These are phyloP conservation scores for Orgyia antiqua DNA, from an alignment of 2,888 invertebrate genomes.

Conservation along the genomic window DNA sequence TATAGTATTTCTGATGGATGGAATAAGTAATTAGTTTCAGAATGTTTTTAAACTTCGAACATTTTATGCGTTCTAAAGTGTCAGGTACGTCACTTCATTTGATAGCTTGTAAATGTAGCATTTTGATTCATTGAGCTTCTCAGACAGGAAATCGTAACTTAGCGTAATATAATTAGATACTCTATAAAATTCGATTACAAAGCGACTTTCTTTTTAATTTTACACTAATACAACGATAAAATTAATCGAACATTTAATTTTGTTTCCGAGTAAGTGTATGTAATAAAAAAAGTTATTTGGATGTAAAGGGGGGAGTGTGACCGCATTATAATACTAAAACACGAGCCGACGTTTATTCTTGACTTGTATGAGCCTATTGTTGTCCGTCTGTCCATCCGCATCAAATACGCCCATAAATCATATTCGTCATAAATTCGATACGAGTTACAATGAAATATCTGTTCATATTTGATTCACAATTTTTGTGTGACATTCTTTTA, in stretches of 20 bases:
- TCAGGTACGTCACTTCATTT: too few species aligned
- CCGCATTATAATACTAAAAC: slow-evolving; percentile 71
- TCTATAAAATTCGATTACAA: slow-evolving; percentile 19
- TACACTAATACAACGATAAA: slow-evolving; percentile 33
- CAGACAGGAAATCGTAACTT: slow-evolving; percentile 32
- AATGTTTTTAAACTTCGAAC: too few species aligned
- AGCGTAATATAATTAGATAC: slow-evolving; percentile 18
- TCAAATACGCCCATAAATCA: slow-evolving; percentile 73
- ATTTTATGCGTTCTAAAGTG: too few species aligned
- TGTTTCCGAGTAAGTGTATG: slow-evolving; percentile 45
- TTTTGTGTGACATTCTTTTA: slow-evolving; percentile 23
- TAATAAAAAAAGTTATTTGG: slow-evolving; percentile 53
- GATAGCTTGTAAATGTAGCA: too few species aligned
- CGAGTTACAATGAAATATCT: slow-evolving; percentile 69
- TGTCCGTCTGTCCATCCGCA: slow-evolving; percentile 69
- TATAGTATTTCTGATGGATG: too few species aligned
- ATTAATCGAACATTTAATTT: slow-evolving; percentile 32
- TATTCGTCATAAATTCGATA: slow-evolving; percentile 73
- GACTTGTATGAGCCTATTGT: slow-evolving; percentile 63
- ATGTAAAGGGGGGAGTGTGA: slow-evolving; percentile 43
- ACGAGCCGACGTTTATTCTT: slow-evolving; percentile 48
- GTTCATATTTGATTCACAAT: slow-evolving; percentile 62
- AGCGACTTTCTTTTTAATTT: slow-evolving; percentile 31
- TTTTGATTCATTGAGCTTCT: too few species aligned
- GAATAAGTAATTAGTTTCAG: too few species aligned